Conservation (phyloP, 1,140 invertebrate species). For the Mactra quadrangularis region DNA sequence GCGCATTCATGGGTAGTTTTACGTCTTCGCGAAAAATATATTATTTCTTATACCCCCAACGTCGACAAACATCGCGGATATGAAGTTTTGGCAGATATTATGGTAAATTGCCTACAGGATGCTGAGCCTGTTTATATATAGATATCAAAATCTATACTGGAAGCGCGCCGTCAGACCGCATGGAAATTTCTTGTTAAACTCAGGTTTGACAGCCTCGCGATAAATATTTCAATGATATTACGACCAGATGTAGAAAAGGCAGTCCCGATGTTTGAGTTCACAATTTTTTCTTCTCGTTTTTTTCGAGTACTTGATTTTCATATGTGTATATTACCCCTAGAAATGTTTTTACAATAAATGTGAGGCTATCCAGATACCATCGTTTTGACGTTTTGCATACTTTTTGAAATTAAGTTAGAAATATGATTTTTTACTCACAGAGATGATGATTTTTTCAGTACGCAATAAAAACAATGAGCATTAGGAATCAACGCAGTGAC, state of each 20-base stretch:
- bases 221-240: slow-evolving; percentile 63
- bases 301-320: slow-evolving; percentile 38
- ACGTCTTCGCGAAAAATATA: slow-evolving; percentile 33
- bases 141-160: slow-evolving; percentile 55
- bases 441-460: neutral
- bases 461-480: neutral
- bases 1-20: slow-evolving; percentile 24
- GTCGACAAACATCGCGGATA: slow-evolving; percentile 59
- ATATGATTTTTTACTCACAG: slow-evolving; percentile 18
- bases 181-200: slow-evolving; percentile 60
- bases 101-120: slow-evolving; percentile 34
- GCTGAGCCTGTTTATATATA: slow-evolving; percentile 59
- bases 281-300: slow-evolving; percentile 10
- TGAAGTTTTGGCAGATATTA: slow-evolving; percentile 58
- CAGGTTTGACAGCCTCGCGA: slow-evolving; percentile 49
- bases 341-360: slow-evolving; percentile 39
- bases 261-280: slow-evolving; percentile 3
- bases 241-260: slow-evolving; percentile 39
- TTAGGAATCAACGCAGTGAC: too few relatives aligned
- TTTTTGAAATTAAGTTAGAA: slow-evolving; percentile 33
- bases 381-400: slow-evolving; percentile 43
- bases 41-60: slow-evolving; percentile 56
- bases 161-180: slow-evolving; percentile 36
- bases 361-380: slow-evolving; percentile 30
- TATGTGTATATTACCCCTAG: slow-evolving; percentile 19